Percentiles rank a stretch among this genome's conserved stretches.
Conservation (phyloP, 2,797 vertebrate genomes). For the Lindbergichthys nudifrons region DNA sequence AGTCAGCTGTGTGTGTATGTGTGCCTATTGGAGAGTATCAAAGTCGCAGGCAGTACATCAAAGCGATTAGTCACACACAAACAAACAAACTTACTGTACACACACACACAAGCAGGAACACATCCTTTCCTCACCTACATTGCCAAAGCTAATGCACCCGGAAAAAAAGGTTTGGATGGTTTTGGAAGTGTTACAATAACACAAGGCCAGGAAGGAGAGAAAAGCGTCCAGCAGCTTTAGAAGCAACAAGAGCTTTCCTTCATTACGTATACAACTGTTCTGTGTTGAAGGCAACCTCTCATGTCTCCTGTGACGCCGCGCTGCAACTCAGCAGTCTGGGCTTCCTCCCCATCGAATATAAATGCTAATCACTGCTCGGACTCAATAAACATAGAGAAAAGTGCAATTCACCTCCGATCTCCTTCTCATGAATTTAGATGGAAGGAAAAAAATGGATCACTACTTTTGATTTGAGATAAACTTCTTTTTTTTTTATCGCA, state of each 20-base stretch:
- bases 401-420: constrained; percentile 75
- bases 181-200: constrained; percentile 81
- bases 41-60: constrained; percentile 56
- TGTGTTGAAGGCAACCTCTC: constrained; percentile 75
- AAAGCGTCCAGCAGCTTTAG: constrained; percentile 64
- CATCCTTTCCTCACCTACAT: constrained; percentile 50
- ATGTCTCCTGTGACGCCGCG: constrained; percentile 69
- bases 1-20: constrained; percentile 22
- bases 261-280: constrained; percentile 80
- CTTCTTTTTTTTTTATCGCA: constrained; percentile 22
- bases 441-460: constrained; percentile 44
- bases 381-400: constrained; percentile 79
- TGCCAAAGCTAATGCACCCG: constrained; percentile 74
- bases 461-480: constrained; percentile 48
- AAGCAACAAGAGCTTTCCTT: constrained; percentile 79
- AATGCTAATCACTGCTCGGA: constrained; percentile 84
- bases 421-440: constrained; percentile 83
- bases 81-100: constrained; percentile 52
- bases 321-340: constrained; percentile 76
- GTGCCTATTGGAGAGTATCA: constrained; percentile 38
- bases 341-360: constrained; percentile 80
- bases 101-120: constrained; percentile 47
- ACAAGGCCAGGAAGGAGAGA: constrained; percentile 71
- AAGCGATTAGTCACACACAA: constrained; percentile 45
- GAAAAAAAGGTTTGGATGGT: constrained; percentile 56